These are phyloP conservation scores for Pyrrhosoma nymphula DNA, from an alignment of 2,888 invertebrate genomes.

Conservation along the genomic window DNA sequence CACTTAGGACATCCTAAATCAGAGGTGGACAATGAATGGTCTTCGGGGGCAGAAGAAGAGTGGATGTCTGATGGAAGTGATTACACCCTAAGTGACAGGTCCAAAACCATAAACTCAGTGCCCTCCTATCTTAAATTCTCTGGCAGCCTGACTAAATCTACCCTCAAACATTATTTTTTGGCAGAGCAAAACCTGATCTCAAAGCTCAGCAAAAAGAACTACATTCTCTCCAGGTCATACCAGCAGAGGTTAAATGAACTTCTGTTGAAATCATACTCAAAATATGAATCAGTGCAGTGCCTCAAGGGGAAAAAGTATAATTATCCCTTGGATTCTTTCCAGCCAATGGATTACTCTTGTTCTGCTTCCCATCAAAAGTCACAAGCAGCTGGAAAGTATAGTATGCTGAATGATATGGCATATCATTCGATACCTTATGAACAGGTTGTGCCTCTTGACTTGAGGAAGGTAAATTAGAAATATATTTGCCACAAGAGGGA, in stretches of 20 bases:
- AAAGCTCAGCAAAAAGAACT: slow-evolving; percentile 54
- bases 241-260: slow-evolving; percentile 56
- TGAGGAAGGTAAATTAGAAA: slow-evolving; percentile 45
- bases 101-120: not conserved
- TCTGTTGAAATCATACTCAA: slow-evolving; percentile 30
- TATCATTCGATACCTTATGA: slow-evolving; percentile 51
- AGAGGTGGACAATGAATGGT: slow-evolving; percentile 43
- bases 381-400: slow-evolving; percentile 15
- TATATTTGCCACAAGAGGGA: not conserved
- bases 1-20: slow-evolving; percentile 34
- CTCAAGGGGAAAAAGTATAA: slow-evolving; percentile 13
- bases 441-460: slow-evolving; percentile 49
- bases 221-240: slow-evolving; percentile 45
- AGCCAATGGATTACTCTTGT: not conserved
- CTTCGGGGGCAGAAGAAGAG: slow-evolving; percentile 38
- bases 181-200: slow-evolving; percentile 54
- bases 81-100: slow-evolving; percentile 5
- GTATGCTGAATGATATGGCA: slow-evolving; percentile 7
- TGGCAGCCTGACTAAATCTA: not conserved
- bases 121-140: not conserved
- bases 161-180: slow-evolving; percentile 31
- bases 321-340: slow-evolving; percentile 18
- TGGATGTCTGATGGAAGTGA: slow-evolving; percentile 63
- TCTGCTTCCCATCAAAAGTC: slow-evolving; percentile 33
- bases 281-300: not conserved